A percentile compares a stretch with the other conserved stretches of the same genome.
Conservation (phyloP, 2,888 invertebrate species). For the Congeria kusceri region DNA sequence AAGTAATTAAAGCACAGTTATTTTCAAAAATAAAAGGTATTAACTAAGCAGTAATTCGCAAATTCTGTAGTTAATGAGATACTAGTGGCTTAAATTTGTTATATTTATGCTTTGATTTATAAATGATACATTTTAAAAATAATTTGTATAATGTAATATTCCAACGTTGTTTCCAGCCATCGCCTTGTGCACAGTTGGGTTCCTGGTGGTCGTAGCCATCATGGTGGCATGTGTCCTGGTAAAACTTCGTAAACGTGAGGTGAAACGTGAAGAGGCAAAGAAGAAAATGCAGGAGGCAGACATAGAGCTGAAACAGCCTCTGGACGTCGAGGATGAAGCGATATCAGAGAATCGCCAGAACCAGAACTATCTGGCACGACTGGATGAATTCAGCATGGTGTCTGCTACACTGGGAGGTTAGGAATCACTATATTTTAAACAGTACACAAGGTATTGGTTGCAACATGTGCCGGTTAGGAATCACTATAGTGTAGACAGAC, state of each 20-base stretch:
- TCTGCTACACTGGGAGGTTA: conserved; percentile 76
- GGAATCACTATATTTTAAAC: conserved; percentile 13
- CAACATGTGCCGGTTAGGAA: not conserved
- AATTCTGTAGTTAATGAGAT: too few species aligned
- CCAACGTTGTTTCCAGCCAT: conserved; percentile 66
- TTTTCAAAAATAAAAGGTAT: too few species aligned
- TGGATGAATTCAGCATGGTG: conserved; percentile 82
- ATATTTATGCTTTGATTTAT: too few species aligned
- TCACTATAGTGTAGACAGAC: too few species aligned
- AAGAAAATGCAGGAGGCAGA: conserved; percentile 63
- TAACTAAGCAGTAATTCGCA: too few species aligned
- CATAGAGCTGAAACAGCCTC: conserved; percentile 75
- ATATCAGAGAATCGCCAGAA: conserved; percentile 52
- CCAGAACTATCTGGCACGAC: conserved; percentile 76
- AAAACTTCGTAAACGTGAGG: conserved; percentile 58
- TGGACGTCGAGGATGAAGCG: conserved; percentile 59
- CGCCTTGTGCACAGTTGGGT: conserved; percentile 70
- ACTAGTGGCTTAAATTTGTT: too few species aligned
- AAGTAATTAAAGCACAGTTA: too few species aligned
- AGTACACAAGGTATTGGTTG: not conserved
- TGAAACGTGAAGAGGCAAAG: conserved; percentile 49
- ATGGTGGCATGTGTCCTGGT: conserved; percentile 74
- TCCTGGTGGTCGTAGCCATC: conserved; percentile 72
- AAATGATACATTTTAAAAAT: too few species aligned
- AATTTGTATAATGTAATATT: too few species aligned